phyloP scores from a whole-genome alignment of 2,797 vertebrate genomes.

The Darevskia mixta region DNA sequence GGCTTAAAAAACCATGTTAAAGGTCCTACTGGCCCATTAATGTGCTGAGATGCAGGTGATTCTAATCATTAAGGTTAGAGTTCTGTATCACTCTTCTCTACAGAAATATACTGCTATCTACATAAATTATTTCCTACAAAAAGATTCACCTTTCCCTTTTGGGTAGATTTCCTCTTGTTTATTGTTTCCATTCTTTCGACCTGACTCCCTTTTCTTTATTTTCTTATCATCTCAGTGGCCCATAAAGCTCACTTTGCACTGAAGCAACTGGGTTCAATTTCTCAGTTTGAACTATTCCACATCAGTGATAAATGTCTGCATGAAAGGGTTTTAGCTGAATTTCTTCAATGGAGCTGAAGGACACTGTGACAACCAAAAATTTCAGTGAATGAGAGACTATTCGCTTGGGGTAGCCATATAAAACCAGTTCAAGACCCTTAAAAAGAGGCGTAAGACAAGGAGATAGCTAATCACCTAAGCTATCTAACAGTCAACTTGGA shows the following conservation, averaged over 20 bases:
- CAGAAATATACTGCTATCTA: neutral
- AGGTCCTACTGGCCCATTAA: neutral
- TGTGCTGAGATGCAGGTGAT: neutral
- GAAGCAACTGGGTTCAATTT: conserved; percentile 18
- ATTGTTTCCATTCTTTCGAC: neutral
- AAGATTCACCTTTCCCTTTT: neutral
- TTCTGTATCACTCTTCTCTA: neutral
- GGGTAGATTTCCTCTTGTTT: neutral
- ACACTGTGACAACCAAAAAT: neutral
- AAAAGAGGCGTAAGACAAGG: no score
- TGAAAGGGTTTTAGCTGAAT: neutral
- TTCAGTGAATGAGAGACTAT: no score
- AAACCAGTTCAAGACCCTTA: neutral
- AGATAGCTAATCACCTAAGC: no score
- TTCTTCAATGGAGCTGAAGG: neutral
- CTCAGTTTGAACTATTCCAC: conserved; percentile 17
- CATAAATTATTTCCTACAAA: neutral
- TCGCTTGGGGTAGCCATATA: neutral
- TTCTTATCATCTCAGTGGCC: neutral
- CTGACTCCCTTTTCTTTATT: neutral
- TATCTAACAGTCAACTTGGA: no score
- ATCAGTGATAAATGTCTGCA: neutral
- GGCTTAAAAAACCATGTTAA: neutral
- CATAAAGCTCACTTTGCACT: neutral
- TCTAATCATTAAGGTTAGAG: neutral